These are phyloP conservation scores for Lepus townsendii DNA, from an alignment of 2,797 vertebrate species.

Conservation along the genomic window DNA sequence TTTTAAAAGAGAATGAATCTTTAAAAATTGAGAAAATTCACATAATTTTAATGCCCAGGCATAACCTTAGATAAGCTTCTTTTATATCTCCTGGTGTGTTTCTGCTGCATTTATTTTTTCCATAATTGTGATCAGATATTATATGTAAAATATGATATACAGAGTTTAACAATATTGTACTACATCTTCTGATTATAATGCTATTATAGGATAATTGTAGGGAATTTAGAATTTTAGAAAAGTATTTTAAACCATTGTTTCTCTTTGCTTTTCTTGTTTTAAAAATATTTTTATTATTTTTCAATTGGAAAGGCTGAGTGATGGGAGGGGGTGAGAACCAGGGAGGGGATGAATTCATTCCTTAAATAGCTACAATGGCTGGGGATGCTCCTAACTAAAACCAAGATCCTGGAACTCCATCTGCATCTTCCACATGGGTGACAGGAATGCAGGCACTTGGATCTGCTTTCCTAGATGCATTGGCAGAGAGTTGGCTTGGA, in stretches of 20 bases:
- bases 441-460: too few species aligned
- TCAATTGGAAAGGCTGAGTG: too few species aligned
- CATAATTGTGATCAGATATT: not conserved
- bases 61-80: slow-evolving; percentile 5
- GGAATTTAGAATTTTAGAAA: slow-evolving; percentile 30
- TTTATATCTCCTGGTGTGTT: not conserved
- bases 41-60: not conserved
- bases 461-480: too few species aligned
- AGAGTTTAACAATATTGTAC: not conserved
- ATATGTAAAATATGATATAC: slow-evolving; percentile 3
- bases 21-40: slow-evolving; percentile 28
- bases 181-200: slow-evolving; percentile 22
- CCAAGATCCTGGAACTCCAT: too few species aligned
- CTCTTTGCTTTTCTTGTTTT: too few species aligned
- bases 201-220: not conserved
- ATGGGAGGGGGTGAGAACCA: too few species aligned
- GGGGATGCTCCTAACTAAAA: too few species aligned
- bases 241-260: not conserved
- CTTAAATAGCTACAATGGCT: too few species aligned
- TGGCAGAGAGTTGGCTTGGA: too few species aligned
- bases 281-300: too few species aligned
- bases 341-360: too few species aligned
- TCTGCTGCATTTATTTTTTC: not conserved
- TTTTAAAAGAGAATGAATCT: slow-evolving; percentile 19
- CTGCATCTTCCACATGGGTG: too few species aligned